These are phyloP conservation scores for Toxotes jaculatrix DNA, from an alignment of 2,113 vertebrate genomes.

Conservation along the genomic window DNA sequence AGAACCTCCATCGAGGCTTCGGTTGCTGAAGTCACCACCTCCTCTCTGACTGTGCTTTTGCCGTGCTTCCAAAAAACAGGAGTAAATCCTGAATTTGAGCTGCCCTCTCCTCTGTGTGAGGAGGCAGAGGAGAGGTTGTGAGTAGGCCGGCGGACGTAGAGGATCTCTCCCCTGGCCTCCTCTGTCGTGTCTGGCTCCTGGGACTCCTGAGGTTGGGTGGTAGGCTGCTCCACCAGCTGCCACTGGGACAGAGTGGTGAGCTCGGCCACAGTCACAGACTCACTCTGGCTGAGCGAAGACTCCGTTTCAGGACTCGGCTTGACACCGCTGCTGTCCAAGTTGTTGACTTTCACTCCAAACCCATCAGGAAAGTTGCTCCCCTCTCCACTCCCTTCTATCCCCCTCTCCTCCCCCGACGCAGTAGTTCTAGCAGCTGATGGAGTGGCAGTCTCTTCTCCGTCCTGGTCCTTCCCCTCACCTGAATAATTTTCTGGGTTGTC, in stretches of 20 bases:
- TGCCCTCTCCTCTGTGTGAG: conserved; percentile 33
- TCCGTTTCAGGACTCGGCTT: conserved; percentile 30
- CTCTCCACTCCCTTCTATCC: conserved; percentile 80
- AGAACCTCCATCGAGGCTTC: conserved; percentile 47
- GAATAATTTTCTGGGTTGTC: conserved; percentile 84
- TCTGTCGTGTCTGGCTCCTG: conserved; percentile 45
- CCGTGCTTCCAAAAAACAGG: conserved; percentile 56
- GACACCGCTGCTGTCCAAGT: conserved; percentile 14
- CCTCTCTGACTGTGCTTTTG: conserved; percentile 30
- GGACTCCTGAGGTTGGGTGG: conserved; percentile 39
- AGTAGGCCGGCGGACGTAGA: conserved; percentile 66
- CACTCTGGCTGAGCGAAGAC: conserved; percentile 37
- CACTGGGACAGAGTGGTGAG: conserved; percentile 78
- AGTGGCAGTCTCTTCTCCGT: conserved; percentile 49
- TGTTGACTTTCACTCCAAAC: conserved; percentile 47
- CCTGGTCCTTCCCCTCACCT: conserved; percentile 81
- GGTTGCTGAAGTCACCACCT: conserved; percentile 29
- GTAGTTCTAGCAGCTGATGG: conserved; percentile 35
- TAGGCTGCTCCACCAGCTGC: conserved; percentile 76
- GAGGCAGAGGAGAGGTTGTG: conserved; percentile 36
- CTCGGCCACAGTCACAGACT: conserved; percentile 58
- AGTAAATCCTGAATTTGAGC: conserved; percentile 47
- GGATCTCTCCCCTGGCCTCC: conserved; percentile 80
- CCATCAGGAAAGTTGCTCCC: conserved; percentile 52
- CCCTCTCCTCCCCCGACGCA: conserved; percentile 68